Evolutionary conservation across 2,888 invertebrate genomes (phyloP), one percentile per base, ranked within the genome.

Genomic region (Globia sparganii): DNA sequence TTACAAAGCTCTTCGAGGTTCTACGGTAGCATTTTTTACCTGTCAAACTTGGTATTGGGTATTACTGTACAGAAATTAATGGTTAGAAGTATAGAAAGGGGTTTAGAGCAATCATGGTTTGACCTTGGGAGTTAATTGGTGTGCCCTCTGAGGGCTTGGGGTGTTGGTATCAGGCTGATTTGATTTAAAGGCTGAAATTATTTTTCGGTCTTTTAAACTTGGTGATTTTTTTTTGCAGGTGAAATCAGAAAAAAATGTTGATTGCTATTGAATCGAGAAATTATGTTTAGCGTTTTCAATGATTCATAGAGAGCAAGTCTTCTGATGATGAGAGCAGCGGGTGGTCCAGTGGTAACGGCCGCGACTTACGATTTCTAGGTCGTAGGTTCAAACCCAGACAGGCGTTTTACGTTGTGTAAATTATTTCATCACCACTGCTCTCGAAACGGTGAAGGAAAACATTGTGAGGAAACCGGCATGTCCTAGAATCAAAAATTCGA

Each of bases 21-120:
- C 84, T 76, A 91, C 95, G 88, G 95, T 95, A 96, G 95, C 95
- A 88, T 94, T 93, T 94, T 93, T 94, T 92, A 92, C 86, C 93
- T 93, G 95, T 94, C 94, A 92, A 90, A 88, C 84, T 87, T 73
- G 58, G 84, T 87, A 87, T 74, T 87, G 88, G 80, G 87, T 81
- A 78, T 83, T 84, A 81, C 73, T 28, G 28, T 11, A 25, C 40
- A 34, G 62, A 78, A 56, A 84, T 66, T 86, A 84, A 84, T 84
- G 86, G 71, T 40, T 58, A 58, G 58, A 1, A 15, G 1, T 49
- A 40, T 40, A 53, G 84, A 18, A 74, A 64, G 68, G 49, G 71
- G 75, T 66, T 73, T 58, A 49, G 40, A 62, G 62, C 67, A 66
- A 81, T 72, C 81, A 53, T 53, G 13, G 40, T 21, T 83, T 84